phyloP scores from a whole-genome alignment of 2,113 vertebrate genomes.

The Ochotona curzoniae region DNA sequence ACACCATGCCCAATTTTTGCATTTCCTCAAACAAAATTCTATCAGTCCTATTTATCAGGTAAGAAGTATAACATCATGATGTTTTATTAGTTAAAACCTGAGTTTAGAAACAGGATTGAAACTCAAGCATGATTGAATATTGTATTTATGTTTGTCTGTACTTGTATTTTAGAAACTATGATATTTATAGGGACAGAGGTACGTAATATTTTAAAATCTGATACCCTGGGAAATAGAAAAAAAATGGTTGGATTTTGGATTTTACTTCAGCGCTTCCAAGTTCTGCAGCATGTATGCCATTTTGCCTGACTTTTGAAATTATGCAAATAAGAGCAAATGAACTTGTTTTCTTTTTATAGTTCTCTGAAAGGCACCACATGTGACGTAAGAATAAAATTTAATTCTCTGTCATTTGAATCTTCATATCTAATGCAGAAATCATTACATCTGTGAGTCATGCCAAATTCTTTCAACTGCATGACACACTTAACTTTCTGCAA shows the following conservation, averaged over 20 bases:
- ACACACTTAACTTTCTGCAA: neutral
- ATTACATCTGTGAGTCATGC: neutral
- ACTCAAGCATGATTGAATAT: neutral
- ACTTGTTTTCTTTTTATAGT: constrained; percentile 13
- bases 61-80: neutral
- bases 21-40: too few relatives aligned
- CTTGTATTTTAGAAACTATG: neutral
- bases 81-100: constrained; percentile 24
- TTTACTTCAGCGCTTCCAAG: neutral
- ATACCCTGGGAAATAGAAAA: neutral
- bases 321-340: neutral
- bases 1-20: too few relatives aligned
- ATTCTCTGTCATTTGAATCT: neutral
- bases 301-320: constrained; percentile 45
- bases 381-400: neutral
- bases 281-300: neutral
- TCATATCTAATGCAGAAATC: neutral
- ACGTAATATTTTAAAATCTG: neutral
- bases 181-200: neutral
- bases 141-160: neutral
- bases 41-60: neutral
- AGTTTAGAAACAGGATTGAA: neutral
- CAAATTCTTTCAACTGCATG: neutral
- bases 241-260: too few relatives aligned
- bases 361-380: neutral